Evolutionary conservation across 2,797 vertebrate genomes (phyloP).

Genomic region (Leptodactylus fallax): DNA sequence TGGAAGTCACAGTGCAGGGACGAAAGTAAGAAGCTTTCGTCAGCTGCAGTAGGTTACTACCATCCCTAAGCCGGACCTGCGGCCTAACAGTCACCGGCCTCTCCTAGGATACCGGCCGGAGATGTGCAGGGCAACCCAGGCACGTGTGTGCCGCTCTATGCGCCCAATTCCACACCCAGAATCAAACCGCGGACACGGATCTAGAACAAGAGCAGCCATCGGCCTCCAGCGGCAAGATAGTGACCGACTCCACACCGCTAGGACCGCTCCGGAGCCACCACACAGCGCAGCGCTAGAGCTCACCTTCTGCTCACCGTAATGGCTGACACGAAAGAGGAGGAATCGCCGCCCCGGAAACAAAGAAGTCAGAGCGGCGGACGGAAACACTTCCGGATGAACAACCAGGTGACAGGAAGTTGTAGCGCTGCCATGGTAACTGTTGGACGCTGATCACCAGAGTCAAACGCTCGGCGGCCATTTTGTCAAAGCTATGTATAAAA

Average conservation of each 20-base stretch:
- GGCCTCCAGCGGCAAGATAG: background rate
- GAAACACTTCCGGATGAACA: constrained; percentile 42
- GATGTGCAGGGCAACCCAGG: too few relatives aligned
- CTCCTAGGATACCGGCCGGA: background rate
- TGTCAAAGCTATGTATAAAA: background rate
- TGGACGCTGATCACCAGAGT: background rate
- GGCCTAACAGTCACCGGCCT: background rate
- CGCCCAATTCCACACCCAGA: background rate
- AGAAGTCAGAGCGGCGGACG: background rate
- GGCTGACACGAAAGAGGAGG: constrained; percentile 57
- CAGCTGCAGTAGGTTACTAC: too few relatives aligned
- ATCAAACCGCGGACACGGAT: background rate
- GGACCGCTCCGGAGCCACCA: background rate
- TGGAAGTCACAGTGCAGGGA: too few relatives aligned
- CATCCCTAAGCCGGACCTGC: background rate
- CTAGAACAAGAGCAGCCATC: too few relatives aligned
- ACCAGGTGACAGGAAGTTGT: background rate
- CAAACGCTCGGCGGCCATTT: background rate
- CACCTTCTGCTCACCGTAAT: constrained; percentile 52
- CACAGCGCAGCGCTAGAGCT: background rate
- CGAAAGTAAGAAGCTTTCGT: too few relatives aligned
- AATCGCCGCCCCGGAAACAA: constrained; percentile 39
- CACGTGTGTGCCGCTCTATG: constrained; percentile 26
- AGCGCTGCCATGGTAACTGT: background rate
- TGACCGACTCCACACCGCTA: background rate